Percentiles rank a stretch among this genome's conserved stretches.
These are phyloP conservation scores for Trachythela sp. DNA, from an alignment of 64 coral and sea anemone genomes.

Conservation along the genomic window DNA sequence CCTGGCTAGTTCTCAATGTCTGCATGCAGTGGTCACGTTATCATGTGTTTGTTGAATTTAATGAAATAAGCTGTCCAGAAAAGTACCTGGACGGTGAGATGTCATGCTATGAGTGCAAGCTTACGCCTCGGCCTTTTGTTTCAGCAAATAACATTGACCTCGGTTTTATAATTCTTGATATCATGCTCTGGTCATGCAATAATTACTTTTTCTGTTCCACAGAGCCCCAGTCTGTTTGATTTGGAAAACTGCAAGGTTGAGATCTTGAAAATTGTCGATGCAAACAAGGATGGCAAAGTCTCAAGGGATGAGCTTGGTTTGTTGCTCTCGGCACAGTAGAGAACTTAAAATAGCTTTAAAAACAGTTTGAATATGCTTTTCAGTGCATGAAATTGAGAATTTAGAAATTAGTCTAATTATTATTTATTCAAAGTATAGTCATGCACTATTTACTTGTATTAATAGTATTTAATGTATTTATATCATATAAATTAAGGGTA, in stretches of 20 bases:
- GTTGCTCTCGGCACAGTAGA: slow-evolving; percentile 1
- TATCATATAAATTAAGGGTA: neutral
- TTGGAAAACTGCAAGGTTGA: slow-evolving; percentile 35
- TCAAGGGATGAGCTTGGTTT: slow-evolving; percentile 33
- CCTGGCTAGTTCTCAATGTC: too few relatives aligned
- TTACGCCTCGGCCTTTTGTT: too few relatives aligned
- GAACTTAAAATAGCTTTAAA: neutral
- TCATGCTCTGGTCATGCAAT: too few relatives aligned
- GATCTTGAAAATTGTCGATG: slow-evolving; percentile 35
- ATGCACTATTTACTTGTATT: too few relatives aligned
- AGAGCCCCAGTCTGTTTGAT: neutral
- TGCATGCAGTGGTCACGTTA: too few relatives aligned
- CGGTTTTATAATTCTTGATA: too few relatives aligned
- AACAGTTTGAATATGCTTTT: neutral
- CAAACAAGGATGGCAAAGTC: slow-evolving; percentile 38
- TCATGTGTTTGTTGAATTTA: too few relatives aligned
- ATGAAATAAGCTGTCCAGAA: too few relatives aligned
- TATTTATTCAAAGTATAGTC: neutral
- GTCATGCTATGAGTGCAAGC: too few relatives aligned
- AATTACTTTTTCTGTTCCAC: neutral
- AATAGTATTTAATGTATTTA: neutral
- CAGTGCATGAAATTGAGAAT: neutral
- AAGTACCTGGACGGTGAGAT: too few relatives aligned
- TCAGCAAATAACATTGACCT: too few relatives aligned
- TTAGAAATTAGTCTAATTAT: neutral